phyloP scores from a whole-genome alignment of 2,797 vertebrate species.

The Acestrorhynchus altus region DNA sequence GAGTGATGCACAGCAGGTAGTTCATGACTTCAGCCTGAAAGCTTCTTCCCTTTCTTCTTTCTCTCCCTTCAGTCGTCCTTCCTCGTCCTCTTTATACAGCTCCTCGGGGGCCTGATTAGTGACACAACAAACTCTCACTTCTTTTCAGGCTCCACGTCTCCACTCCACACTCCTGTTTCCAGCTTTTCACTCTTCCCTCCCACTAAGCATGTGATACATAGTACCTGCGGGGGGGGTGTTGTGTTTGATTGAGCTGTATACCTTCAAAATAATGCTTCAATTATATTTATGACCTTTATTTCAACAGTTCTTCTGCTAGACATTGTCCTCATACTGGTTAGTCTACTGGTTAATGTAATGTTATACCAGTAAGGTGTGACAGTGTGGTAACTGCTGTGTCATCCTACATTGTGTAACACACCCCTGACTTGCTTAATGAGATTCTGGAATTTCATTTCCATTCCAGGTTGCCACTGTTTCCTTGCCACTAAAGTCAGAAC shows the following conservation, averaged over 20 bases:
- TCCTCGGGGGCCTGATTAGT: background rate
- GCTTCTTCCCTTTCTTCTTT: background rate
- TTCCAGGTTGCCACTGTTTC: background rate
- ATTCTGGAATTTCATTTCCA: background rate
- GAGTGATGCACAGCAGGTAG: constrained; percentile 55
- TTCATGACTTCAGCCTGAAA: background rate
- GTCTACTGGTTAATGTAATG: too few relatives aligned
- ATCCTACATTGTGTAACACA: background rate
- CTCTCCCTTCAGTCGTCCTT: background rate
- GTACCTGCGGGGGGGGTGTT: background rate
- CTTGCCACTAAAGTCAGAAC: too few relatives aligned
- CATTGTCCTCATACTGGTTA: too few relatives aligned
- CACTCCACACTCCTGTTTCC: background rate
- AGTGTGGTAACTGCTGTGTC: background rate
- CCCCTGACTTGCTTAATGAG: background rate
- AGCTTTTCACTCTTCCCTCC: background rate
- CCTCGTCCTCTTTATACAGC: background rate
- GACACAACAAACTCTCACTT: constrained; percentile 5
- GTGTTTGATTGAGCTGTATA: background rate
- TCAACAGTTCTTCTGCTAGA: too few relatives aligned
- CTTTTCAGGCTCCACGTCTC: background rate
- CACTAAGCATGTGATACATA: background rate
- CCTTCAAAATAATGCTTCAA: background rate
- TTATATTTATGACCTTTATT: too few relatives aligned
- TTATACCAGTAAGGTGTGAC: too few relatives aligned